phyloP scores from a whole-genome alignment of 2,888 invertebrate species.

The Blastobasis lacticolella region DNA sequence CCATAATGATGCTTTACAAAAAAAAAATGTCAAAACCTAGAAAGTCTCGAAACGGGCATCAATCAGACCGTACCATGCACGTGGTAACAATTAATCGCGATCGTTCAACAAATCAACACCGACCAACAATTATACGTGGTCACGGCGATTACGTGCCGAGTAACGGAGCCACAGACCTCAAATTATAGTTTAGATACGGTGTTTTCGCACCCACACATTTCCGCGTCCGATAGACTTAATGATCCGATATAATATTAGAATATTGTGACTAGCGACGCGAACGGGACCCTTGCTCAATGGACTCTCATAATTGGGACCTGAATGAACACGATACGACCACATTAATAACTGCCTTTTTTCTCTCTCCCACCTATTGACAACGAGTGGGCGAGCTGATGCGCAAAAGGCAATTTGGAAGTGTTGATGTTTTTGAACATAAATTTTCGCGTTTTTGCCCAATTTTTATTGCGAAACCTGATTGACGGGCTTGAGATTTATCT shows the following conservation, averaged over 20 bases:
- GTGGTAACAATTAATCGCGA: conserved; percentile 64
- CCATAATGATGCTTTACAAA: too few species aligned
- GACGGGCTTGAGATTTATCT: too few species aligned
- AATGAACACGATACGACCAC: conserved; percentile 41
- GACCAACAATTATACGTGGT: conserved; percentile 58
- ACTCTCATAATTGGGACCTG: conserved; percentile 42
- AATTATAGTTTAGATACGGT: conserved; percentile 72
- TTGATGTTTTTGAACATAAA: conserved; percentile 23
- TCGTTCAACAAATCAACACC: conserved; percentile 58
- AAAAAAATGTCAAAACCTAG: too few species aligned
- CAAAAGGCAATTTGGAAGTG: conserved; percentile 18
- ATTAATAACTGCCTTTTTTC: conserved; percentile 30
- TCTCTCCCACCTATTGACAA: conserved; percentile 28
- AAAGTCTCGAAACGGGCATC: too few species aligned
- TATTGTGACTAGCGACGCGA: conserved; percentile 52
- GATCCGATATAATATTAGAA: conserved; percentile 67
- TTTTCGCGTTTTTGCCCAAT: conserved; percentile 2
- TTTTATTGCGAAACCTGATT: too few species aligned
- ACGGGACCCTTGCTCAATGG: conserved; percentile 44
- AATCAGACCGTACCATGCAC: conserved; percentile 33
- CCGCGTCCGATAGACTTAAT: conserved; percentile 64
- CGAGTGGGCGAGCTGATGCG: not conserved
- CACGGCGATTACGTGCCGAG: conserved; percentile 52
- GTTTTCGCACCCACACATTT: conserved; percentile 73
- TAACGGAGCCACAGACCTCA: conserved; percentile 56